Conservation (phyloP, 2,888 invertebrate species). For the Drosophila yooni region DNA sequence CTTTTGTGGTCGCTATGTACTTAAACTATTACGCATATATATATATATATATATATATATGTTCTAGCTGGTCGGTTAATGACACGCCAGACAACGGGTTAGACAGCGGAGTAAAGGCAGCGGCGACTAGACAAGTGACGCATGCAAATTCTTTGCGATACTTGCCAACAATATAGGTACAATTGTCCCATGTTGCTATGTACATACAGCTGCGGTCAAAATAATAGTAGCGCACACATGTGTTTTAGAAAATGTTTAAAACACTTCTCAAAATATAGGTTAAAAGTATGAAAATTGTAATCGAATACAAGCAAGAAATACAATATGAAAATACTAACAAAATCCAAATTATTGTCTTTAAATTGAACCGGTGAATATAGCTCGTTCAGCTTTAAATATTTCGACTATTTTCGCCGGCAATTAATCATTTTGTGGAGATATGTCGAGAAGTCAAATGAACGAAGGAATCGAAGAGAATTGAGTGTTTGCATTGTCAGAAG, state of each 20-base stretch:
- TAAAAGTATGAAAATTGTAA: neutral
- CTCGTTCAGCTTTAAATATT: neutral
- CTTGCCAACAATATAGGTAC: slow-evolving; percentile 55
- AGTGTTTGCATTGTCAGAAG: neutral
- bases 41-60: neutral
- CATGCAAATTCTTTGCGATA: slow-evolving; percentile 62
- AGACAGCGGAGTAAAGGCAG: slow-evolving; percentile 13
- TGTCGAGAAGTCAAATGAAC: neutral
- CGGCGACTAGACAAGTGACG: slow-evolving; percentile 71
- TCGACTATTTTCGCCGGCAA: neutral
- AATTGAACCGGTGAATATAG: neutral
- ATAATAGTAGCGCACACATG: neutral
- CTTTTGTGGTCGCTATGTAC: slow-evolving; percentile 39
- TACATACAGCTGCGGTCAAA: neutral
- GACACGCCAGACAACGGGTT: slow-evolving; percentile 50
- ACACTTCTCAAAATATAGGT: neutral
- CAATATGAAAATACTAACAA: neutral
- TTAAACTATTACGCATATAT: slow-evolving; percentile 4
- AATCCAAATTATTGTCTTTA: neutral
- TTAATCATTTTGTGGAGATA: neutral
- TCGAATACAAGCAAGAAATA: neutral
- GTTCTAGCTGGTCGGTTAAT: slow-evolving; percentile 62
- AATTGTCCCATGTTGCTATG: slow-evolving; percentile 6
- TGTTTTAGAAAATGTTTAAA: neutral
- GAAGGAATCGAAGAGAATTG: neutral